Evolutionary conservation across 2,888 invertebrate genomes (phyloP).

Genomic region (Caenorhabditis macrosperma): DNA sequence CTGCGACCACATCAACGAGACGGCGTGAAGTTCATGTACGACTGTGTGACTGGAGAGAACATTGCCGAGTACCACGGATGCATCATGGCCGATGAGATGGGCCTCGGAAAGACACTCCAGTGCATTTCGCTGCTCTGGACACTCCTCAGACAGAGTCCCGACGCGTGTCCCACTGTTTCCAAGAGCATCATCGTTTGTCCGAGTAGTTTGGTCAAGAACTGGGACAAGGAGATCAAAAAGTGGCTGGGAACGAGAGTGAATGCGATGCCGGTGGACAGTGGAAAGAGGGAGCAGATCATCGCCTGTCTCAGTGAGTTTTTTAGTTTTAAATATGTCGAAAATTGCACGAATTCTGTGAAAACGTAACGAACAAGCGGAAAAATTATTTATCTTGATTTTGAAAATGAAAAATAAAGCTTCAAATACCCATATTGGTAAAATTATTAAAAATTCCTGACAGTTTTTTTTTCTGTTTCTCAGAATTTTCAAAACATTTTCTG

Average conservation of each 20-base stretch:
- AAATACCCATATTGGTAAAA: no score
- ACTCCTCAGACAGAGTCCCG: slow-evolving; percentile 88
- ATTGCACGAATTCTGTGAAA: no score
- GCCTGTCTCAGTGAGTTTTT: slow-evolving; percentile 80
- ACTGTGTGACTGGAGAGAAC: slow-evolving; percentile 94
- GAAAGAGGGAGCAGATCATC: slow-evolving; percentile 89
- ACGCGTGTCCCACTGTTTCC: slow-evolving; percentile 90
- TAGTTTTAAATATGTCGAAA: no score
- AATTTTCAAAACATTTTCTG: no score
- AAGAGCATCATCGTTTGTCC: slow-evolving; percentile 97
- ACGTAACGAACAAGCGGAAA: no score
- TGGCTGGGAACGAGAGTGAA: slow-evolving; percentile 91
- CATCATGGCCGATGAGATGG: slow-evolving; percentile 99
- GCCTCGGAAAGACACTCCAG: slow-evolving; percentile 93
- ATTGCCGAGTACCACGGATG: slow-evolving; percentile 85
- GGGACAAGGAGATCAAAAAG: slow-evolving; percentile 98
- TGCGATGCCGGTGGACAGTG: slow-evolving; percentile 88
- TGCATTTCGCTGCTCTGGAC: slow-evolving; percentile 89
- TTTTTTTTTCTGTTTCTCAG: no score
- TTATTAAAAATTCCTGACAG: no score
- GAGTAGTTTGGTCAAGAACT: slow-evolving; percentile 97
- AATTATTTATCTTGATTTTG: no score
- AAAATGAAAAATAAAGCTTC: no score
- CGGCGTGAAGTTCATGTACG: slow-evolving; percentile 99
- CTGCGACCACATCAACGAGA: slow-evolving; percentile 97